Evolutionary conservation across 37 sponge, comb jelly and placozoan species (phyloP).

Genomic region (Ianthella basta): DNA sequence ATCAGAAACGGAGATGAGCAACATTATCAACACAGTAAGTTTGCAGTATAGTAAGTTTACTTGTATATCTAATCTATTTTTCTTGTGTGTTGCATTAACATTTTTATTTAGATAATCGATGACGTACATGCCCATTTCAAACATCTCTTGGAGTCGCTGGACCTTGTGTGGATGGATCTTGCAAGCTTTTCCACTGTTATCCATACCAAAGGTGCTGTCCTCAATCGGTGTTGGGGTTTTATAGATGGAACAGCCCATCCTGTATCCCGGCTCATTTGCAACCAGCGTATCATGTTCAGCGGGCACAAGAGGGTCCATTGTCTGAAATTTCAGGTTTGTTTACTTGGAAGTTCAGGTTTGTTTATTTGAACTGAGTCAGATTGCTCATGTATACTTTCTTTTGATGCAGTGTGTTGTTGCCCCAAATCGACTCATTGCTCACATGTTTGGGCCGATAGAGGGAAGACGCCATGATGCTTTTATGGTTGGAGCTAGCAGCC

Average conservation of each 20-base stretch:
- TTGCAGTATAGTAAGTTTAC: not conserved
- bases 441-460: not conserved
- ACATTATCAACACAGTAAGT: no score
- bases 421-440: not conserved
- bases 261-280: not conserved
- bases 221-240: not conserved
- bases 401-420: not conserved
- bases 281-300: not conserved
- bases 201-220: not conserved
- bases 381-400: not conserved
- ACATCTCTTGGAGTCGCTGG: not conserved
- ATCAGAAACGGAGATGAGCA: not conserved
- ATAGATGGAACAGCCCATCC: not conserved
- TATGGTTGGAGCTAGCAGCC: not conserved
- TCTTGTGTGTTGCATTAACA: not conserved
- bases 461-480: not conserved
- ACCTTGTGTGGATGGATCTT: not conserved
- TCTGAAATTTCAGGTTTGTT: not conserved
- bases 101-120: not conserved
- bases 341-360: not conserved
- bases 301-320: conserved; percentile 1
- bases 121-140: not conserved
- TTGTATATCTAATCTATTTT: not conserved
- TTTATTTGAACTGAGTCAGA: not conserved
- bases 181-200: not conserved